Evolutionary conservation across 1,140 invertebrate genomes (phyloP), one percentile per base, ranked within the genome.

Genomic region (Metopolophium dirhodum): DNA sequence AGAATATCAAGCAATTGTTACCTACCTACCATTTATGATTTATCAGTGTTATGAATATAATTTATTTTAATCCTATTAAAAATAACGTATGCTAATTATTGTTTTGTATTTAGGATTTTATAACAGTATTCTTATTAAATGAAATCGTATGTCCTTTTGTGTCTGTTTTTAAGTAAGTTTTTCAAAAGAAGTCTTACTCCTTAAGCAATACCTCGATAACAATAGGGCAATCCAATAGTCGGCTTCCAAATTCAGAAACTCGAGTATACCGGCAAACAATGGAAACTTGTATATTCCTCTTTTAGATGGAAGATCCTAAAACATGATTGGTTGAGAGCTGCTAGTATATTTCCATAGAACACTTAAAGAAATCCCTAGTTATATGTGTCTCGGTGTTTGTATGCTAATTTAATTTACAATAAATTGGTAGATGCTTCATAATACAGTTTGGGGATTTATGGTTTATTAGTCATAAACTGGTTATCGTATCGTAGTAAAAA

Each of bases 221-320:
- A 91, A 91, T 91, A 77, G 90, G 26, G 57, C 57, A 77, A 91
- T 90, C 37, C 57, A 91, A 41, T 91, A 54, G 20, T 18, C 89
- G 57, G 61, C 26, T 91, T 68, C 90, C 57, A 68, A 91, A 91
- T 91, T 47, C 41, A 91, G 90, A 68, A 77, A 68, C 90, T 91
- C 23, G 90, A 91, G 54, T 91, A 77, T 37, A 68, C 26, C 14
- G 4, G 14, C 54, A 77, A 91, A 91, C 90, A 91, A 91, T 91
- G 90, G 90, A 45, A 68, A 61, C 54, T 91, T 91, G 90, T 77
- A 77, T 91, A 91, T 91, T 91, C 26, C 41, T 91, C 41, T 77
- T 91, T 45, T 51, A 54, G 47, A 54, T 77, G 26, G 35, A 77
- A 91, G 37, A 91, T 91, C n/a, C 35, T 47, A 68, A 47, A 91